Evolutionary conservation across 2,888 invertebrate genomes (phyloP), one percentile per base, ranked within the genome.

Genomic region (Actias luna): DNA sequence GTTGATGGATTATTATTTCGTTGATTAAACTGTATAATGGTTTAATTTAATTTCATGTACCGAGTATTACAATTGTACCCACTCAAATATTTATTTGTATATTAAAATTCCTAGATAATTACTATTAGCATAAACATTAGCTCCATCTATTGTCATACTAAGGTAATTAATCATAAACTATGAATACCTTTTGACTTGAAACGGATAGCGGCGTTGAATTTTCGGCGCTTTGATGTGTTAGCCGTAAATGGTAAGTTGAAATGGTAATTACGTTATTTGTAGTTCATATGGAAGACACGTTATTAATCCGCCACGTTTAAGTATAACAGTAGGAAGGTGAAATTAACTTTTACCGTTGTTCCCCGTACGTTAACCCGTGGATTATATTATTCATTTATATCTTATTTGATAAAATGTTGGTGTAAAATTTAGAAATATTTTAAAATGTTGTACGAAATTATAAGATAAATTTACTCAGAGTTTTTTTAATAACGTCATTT

Each of bases 181-280:
- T 74, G 74, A 75, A 75, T 74, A 74, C 69, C 69, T 70, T 68
- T 69, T 70, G 67, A 62, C 61, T 57, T 62, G 42, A 62, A 62
- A 69, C 68, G 69, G 69, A 73, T 73, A 71, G 77, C 77, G 68
- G 77, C 77, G 68, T 70, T 69, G 69, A 73, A 75, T 74, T 76
- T 64, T 66, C 68, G 31, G 67, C 64, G 69, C 65, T 66, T 63
- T 62, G 69, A 74, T 69, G 72, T 71, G 69, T 68, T 69, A 72
- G 18, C 42, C 36, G 57, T 29, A 27, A 27, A n/a, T 29, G 36
- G 12, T 25, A 57, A 61, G 39, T 29, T 61, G 36, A 39, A 39
- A 46, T 55, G 61, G 55, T 22, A n/a, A 55, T 16, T 46, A 33
- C 42, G n/a, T 31, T 50, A 16, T 33, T 50, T 50, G 46, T 50